These are phyloP conservation scores for Puma concolor DNA, from an alignment of 2,113 vertebrate species.

Conservation along the genomic window DNA sequence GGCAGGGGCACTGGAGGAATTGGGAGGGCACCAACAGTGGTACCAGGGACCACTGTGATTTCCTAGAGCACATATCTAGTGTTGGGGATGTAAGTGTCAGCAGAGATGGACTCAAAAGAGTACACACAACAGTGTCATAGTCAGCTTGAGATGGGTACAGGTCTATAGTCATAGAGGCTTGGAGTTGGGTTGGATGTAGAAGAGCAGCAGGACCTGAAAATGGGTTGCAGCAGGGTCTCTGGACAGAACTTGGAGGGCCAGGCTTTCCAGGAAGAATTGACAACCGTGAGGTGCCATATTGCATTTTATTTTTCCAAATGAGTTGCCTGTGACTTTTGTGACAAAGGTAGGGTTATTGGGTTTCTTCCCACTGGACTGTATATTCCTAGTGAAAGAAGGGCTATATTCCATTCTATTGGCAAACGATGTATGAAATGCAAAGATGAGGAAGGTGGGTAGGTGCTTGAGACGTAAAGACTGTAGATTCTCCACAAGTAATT, in stretches of 20 bases:
- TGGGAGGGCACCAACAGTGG: background rate
- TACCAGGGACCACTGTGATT: background rate
- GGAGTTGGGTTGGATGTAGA: background rate
- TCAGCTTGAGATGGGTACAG: background rate
- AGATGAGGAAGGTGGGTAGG: background rate
- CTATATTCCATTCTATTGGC: background rate
- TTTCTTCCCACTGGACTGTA: background rate
- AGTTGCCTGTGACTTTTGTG: background rate
- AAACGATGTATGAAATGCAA: background rate
- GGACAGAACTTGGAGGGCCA: background rate
- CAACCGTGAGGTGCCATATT: fast-evolving
- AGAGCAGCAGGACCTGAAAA: background rate
- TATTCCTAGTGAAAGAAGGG: background rate
- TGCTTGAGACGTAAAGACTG: background rate
- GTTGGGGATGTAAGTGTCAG: background rate
- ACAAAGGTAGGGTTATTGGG: background rate
- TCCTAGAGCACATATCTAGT: background rate
- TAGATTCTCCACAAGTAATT: background rate
- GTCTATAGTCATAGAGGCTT: fast-evolving
- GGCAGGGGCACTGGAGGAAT: background rate
- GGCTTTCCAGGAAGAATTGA: background rate
- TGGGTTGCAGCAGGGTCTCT: too few relatives aligned
- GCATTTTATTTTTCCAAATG: background rate
- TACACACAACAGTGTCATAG: background rate
- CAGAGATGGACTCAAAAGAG: background rate